Evolutionary conservation across 1,140 invertebrate genomes (phyloP), one percentile per base, ranked within the genome.

Genomic region (Bilobella aurantiaca): DNA sequence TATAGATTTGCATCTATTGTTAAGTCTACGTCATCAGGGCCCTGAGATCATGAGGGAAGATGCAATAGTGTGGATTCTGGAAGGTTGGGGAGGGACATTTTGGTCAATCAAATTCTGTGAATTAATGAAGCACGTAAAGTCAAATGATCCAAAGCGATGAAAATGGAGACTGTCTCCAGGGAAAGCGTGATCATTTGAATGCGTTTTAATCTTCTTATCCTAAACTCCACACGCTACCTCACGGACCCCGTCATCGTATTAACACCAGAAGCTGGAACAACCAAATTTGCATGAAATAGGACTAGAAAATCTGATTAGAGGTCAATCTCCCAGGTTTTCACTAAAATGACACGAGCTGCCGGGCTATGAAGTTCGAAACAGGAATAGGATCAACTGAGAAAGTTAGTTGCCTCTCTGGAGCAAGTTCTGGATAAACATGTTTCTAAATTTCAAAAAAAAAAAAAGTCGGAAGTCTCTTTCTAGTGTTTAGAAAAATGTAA

Each of bases 181-280:
- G 49, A 53, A 16, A 23, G 49, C 5, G 21, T 5, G 8, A 23
- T 12, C 3, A 8, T 42, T 12, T 12, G 34, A 18, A 42, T 42
- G 18, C 5, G 49, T 53, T 53, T 53, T 53, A 53, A 53, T 53
- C 49, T 53, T 23, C 49, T 53, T 53, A 53, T 53, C 49, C 49
- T 53, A 12, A 23, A 12, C 3, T 12, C 14, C 8, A 23, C 8
- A 53, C 14, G 49, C 8, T 5, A 23, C 14, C 8, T n/a, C 37
- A 42, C 8, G n/a, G 25, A 8, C 49, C 49, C 23, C 49, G 25
- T 53, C 49, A 53, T 53, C 49, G 49, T 53, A 53, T 53, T 53
- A 53, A 53, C 49, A 53, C 49, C 21, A 8, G 49, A 5, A 12
- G 3, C n/a, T n/a, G n/a, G n/a, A 18, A 53, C 49, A 53, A 53